These are phyloP conservation scores for Mormyrus hasselquistii DNA, from an alignment of 2,797 vertebrate genomes.

Conservation along the genomic window DNA sequence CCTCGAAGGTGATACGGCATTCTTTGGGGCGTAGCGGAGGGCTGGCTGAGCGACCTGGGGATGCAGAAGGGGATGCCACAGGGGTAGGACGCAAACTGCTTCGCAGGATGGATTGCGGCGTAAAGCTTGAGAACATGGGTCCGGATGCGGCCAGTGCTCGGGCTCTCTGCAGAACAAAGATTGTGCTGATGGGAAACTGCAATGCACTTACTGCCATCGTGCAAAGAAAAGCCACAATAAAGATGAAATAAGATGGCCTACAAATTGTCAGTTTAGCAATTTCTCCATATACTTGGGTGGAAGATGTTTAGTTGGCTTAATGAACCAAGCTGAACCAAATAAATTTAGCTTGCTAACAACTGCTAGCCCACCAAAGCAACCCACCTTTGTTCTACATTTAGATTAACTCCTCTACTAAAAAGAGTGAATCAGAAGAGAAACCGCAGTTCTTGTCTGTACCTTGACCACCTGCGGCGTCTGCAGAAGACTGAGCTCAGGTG, in stretches of 20 bases:
- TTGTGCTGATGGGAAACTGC: background rate
- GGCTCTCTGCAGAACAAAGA: conserved; percentile 65
- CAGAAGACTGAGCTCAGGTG: conserved; percentile 74
- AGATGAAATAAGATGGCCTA: background rate
- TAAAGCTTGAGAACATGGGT: conserved; percentile 74
- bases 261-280: background rate
- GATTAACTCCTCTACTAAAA: background rate
- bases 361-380: background rate
- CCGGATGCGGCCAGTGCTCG: conserved; percentile 74
- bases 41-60: conserved; percentile 77
- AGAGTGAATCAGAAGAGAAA: background rate
- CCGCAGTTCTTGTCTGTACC: conserved; percentile 51
- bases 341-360: background rate
- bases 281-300: background rate
- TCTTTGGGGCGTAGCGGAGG: conserved; percentile 79
- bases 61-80: conserved; percentile 79
- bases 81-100: conserved; percentile 83
- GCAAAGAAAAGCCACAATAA: background rate
- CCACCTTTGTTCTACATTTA: background rate
- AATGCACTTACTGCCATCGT: background rate
- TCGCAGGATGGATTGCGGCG: conserved; percentile 87
- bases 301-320: background rate
- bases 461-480: conserved; percentile 83
- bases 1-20: conserved; percentile 82
- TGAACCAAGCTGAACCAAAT: background rate